Evolutionary conservation across 2,888 invertebrate species (phyloP), one percentile per base, ranked within the genome.

Genomic region (Nemotelus nigrinus): DNA sequence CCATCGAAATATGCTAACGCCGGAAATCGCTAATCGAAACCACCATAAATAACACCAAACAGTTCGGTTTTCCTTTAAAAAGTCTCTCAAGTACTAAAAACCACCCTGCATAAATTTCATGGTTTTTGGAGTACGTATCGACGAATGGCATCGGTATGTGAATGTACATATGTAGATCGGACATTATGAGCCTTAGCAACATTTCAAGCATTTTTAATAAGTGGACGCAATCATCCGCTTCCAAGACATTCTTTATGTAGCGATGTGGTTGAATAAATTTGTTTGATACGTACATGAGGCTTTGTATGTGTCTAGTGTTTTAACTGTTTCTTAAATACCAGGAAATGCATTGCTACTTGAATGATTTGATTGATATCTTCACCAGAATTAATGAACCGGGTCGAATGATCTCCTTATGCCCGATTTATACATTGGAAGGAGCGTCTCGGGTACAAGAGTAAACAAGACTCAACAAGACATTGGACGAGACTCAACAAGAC

Each of bases 261-360:
- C 25, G 25, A 25, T 25, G 25, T 25, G 25, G 25, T 25, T 25
- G 25, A 25, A 25, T 25, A 25, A 25, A 25, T 25, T 25, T 25
- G 25, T 25, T 25, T 25, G 25, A 25, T 25, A 25, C 25, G 25
- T 25, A 25, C 25, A 25, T 25, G 25, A 25, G 25, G 25, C 25
- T 25, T 25, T 25, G 25, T 25, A 25, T 25, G 25, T 25, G 47
- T 63, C 47, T n/a, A 45, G n/a, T 7, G 43, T 65, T 47, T 10
- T 65, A 45, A 2, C 7, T 47, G 47, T 7, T 65, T 65, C 65
- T 63, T 43, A 39, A 10, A 10, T 45, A 45, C 5, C 65, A 65
- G 65, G 65, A 65, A 65, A 65, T 65, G 65, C 65, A 65, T 25
- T 43, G 65, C 44, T 39, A 47, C 65, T 65, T 65, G 65, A 65